Conservation (phyloP, 2,888 invertebrate species). For the Steromphala cineraria region DNA sequence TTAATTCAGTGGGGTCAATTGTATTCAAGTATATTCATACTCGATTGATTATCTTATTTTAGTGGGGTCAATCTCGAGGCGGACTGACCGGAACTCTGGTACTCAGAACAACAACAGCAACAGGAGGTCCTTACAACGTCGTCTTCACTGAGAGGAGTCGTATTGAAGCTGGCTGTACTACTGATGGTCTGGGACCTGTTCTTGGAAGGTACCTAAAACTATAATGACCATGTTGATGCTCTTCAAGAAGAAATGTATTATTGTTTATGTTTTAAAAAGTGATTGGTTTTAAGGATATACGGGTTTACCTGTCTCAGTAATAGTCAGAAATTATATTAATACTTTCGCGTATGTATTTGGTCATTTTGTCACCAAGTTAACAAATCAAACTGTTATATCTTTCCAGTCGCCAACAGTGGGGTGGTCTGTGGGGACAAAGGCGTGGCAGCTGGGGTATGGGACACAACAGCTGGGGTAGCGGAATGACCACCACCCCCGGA, state of each 20-base stretch:
- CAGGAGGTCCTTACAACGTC: not conserved
- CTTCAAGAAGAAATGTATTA: too few relatives aligned
- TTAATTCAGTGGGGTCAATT: too few relatives aligned
- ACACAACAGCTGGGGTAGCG: not conserved
- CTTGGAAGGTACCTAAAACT: not conserved
- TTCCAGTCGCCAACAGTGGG: not conserved
- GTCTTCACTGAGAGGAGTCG: not conserved
- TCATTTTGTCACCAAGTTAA: too few relatives aligned
- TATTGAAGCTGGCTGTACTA: not conserved
- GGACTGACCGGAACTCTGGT: not conserved
- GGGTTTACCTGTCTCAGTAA: too few relatives aligned
- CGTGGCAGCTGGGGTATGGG: not conserved
- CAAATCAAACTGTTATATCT: too few relatives aligned
- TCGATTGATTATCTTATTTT: too few relatives aligned
- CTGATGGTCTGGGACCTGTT: not conserved
- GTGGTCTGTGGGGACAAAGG: not conserved
- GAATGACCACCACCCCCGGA: slow-evolving; percentile 2
- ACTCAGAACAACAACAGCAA: not conserved
- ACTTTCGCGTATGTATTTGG: too few relatives aligned
- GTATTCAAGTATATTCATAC: too few relatives aligned
- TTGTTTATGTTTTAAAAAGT: too few relatives aligned
- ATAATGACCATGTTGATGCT: too few relatives aligned
- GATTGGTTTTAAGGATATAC: too few relatives aligned
- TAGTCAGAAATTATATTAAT: too few relatives aligned
- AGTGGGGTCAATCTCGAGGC: not conserved